phyloP scores from a whole-genome alignment of 2,888 invertebrate genomes.

The Spicauda simplicius region DNA sequence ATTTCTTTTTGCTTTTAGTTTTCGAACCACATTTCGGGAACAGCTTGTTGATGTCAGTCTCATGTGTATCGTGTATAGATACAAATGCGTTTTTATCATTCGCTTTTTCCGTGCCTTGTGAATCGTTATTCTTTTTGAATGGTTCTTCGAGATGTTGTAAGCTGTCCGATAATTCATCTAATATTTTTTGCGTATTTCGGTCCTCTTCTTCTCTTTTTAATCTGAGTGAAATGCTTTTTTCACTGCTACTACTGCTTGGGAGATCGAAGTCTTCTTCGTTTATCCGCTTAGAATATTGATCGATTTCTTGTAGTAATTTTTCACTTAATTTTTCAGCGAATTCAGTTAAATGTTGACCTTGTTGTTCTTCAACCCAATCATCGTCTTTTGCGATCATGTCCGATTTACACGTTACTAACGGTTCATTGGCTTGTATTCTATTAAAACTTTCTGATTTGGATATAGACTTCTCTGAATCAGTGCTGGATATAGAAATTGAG shows the following conservation, averaged over 20 bases:
- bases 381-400: slow-evolving; percentile 79
- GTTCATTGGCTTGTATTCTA: slow-evolving; percentile 79
- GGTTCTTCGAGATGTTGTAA: slow-evolving; percentile 86
- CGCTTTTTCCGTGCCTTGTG: slow-evolving; percentile 81
- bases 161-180: slow-evolving; percentile 78
- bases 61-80: slow-evolving; percentile 79
- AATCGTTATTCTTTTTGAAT: slow-evolving; percentile 85
- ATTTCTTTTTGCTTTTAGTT: slow-evolving; percentile 80
- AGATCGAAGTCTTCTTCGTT: slow-evolving; percentile 82
- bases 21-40: slow-evolving; percentile 80
- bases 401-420: slow-evolving; percentile 79
- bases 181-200: slow-evolving; percentile 76
- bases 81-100: slow-evolving; percentile 86
- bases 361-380: slow-evolving; percentile 84
- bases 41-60: slow-evolving; percentile 75
- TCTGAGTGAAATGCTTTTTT: slow-evolving; percentile 80
- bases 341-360: slow-evolving; percentile 88
- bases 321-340: slow-evolving; percentile 93
- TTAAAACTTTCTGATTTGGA: slow-evolving; percentile 83
- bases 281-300: slow-evolving; percentile 84
- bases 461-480: slow-evolving; percentile 80
- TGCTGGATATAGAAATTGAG: slow-evolving; percentile 79
- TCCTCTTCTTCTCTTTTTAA: slow-evolving; percentile 79
- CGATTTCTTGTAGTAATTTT: slow-evolving; percentile 91
- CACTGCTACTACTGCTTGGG: slow-evolving; percentile 80